These are phyloP conservation scores for Gisinianus flammeolus DNA, from an alignment of 2,888 invertebrate genomes.

Conservation along the genomic window DNA sequence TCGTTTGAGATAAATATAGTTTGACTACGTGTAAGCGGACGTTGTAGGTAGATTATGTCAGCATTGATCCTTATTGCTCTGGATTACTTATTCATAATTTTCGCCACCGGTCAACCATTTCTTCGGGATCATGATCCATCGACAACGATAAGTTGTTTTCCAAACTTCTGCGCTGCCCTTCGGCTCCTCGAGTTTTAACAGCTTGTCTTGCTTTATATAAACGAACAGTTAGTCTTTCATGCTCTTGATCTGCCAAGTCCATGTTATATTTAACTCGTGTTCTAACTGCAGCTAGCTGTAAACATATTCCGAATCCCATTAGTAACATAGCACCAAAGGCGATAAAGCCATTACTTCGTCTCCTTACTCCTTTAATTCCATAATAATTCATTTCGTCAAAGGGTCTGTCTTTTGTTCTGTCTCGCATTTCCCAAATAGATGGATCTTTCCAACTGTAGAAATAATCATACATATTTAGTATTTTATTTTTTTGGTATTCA, in stretches of 20 bases:
- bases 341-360: slow-evolving; percentile 69
- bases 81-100: no score
- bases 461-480: background rate
- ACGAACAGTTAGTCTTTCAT: no score
- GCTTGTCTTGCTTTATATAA: no score
- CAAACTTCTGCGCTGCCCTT: no score
- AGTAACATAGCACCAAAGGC: slow-evolving; percentile 68
- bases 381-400: slow-evolving; percentile 65
- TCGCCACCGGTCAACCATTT: no score
- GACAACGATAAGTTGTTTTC: no score
- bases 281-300: slow-evolving; percentile 70
- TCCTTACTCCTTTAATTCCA: slow-evolving; percentile 69
- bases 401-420: slow-evolving; percentile 60
- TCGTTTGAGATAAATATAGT: no score
- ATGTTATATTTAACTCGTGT: slow-evolving; percentile 62
- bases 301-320: slow-evolving; percentile 67
- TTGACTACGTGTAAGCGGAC: no score
- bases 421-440: slow-evolving; percentile 62
- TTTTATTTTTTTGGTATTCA: background rate
- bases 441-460: slow-evolving; percentile 61
- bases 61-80: no score
- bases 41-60: no score
- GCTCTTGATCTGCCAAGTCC: background rate
- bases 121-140: no score
- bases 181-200: no score